Conservation (phyloP, 2,113 vertebrate genomes). For the Arizona elegans region DNA sequence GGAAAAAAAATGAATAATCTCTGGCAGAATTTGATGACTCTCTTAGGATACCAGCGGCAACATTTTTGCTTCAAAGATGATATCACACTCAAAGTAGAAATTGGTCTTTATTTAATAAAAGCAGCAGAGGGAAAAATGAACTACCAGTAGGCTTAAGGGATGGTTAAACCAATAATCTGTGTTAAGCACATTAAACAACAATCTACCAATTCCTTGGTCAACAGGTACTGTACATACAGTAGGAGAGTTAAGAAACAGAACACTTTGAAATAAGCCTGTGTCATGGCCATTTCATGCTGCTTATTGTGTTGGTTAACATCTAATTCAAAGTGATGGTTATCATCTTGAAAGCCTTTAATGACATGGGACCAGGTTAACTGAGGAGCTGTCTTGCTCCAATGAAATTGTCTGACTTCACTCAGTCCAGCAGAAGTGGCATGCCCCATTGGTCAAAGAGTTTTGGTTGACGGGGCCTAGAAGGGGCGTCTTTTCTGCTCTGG, state of each 20-base stretch:
- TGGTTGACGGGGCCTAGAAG: no score
- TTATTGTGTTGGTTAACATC: not conserved
- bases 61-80: slow-evolving; percentile 47
- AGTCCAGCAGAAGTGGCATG: no score
- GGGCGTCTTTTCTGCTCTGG: no score
- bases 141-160: not conserved
- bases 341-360: not conserved
- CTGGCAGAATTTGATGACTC: not conserved
- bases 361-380: not conserved
- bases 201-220: not conserved
- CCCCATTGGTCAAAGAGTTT: not conserved
- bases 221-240: not conserved
- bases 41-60: slow-evolving; percentile 42
- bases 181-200: not conserved
- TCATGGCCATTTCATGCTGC: slow-evolving; percentile 46
- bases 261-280: not conserved
- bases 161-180: not conserved
- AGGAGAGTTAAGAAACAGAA: not conserved
- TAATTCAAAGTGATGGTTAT: not conserved
- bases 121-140: not conserved
- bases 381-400: not conserved
- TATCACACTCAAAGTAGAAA: not conserved
- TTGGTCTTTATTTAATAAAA: not conserved
- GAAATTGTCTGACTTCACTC: not conserved
- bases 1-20: not conserved